These are phyloP conservation scores for Aproaerema taeniolella DNA, from an alignment of 2,888 invertebrate species.

Conservation along the genomic window DNA sequence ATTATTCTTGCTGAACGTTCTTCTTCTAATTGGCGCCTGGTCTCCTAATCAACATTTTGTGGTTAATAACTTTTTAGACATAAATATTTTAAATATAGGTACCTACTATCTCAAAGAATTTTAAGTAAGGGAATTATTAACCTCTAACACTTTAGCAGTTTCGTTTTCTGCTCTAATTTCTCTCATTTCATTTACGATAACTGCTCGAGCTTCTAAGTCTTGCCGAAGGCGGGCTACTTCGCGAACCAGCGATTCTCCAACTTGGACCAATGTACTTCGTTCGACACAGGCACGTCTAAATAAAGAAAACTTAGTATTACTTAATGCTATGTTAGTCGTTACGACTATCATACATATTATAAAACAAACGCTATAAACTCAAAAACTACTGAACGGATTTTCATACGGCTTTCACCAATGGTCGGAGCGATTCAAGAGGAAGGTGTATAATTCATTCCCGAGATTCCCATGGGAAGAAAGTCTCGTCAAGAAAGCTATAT, in stretches of 20 bases:
- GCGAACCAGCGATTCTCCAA: conserved; percentile 58
- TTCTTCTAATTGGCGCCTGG: conserved; percentile 50
- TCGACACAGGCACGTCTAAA: conserved; percentile 50
- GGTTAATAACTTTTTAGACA: neutral
- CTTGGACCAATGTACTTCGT: conserved; percentile 43
- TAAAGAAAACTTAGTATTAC: too few relatives aligned
- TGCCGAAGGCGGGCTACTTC: conserved; percentile 53
- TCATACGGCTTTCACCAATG: too few relatives aligned
- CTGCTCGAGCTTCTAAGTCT: conserved; percentile 41
- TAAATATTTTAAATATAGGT: neutral
- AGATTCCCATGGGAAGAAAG: too few relatives aligned
- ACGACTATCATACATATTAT: too few relatives aligned
- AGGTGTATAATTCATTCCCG: too few relatives aligned
- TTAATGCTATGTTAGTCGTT: too few relatives aligned
- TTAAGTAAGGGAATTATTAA: too few relatives aligned
- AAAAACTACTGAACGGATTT: too few relatives aligned
- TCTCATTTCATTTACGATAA: conserved; percentile 33
- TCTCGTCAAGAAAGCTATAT: too few relatives aligned
- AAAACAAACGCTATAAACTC: too few relatives aligned
- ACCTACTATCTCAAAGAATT: too few relatives aligned
- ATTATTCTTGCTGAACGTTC: conserved; percentile 41
- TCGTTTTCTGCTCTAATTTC: conserved; percentile 36
- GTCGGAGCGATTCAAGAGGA: too few relatives aligned
- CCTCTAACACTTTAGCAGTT: conserved; percentile 39
- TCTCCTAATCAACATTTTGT: conserved; percentile 32